Conservation (phyloP, 2,113 vertebrate genomes). For the Tretioscincus oriximinensis region DNA sequence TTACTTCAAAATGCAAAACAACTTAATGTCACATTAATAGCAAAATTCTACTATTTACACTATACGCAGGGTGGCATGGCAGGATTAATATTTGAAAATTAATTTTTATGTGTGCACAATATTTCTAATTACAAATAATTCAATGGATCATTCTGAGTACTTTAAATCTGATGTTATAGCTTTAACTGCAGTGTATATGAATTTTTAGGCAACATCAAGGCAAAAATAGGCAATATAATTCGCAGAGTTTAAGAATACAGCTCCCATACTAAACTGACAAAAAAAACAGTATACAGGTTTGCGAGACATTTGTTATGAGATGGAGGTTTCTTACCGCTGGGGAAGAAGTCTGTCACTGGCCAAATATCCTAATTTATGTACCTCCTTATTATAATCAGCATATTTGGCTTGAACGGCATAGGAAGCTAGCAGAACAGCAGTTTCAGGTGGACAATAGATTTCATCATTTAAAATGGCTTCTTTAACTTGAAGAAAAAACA, state of each 20-base stretch:
- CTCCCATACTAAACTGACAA: neutral
- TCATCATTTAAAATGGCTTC: conserved; percentile 97
- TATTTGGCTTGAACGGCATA: conserved; percentile 97
- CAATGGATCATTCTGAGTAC: no score
- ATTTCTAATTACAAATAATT: neutral
- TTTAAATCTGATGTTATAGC: no score
- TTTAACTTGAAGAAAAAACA: conserved; percentile 98
- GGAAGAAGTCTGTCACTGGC: conserved; percentile 92
- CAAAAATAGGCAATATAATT: neutral
- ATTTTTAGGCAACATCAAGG: neutral
- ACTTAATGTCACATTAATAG: neutral
- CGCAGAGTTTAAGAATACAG: neutral
- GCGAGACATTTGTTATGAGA: neutral
- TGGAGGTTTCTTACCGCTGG: conserved; percentile 82
- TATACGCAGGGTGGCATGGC: no score
- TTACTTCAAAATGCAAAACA: neutral
- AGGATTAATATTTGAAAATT: no score
- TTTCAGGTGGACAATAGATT: conserved; percentile 98
- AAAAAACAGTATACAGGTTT: neutral
- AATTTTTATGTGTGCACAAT: no score
- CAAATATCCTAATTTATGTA: conserved; percentile 91
- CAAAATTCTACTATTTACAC: neutral
- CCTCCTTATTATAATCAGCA: conserved; percentile 89
- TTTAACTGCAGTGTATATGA: no score
- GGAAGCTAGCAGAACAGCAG: conserved; percentile 92